phyloP scores from a whole-genome alignment of 2,797 vertebrate genomes.

The Acanthurus leucopareius region DNA sequence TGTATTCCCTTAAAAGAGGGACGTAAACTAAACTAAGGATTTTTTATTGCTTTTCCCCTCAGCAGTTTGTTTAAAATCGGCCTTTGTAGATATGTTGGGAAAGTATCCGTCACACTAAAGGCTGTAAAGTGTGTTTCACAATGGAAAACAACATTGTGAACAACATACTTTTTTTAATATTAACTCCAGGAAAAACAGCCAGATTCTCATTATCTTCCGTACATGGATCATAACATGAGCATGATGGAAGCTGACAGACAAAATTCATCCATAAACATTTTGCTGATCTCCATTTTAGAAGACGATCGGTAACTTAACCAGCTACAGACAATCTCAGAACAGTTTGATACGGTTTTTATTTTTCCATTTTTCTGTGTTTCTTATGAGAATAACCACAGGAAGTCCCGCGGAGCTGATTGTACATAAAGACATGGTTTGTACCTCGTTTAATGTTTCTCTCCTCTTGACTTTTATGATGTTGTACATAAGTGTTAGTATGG shows the following conservation, averaged over 20 bases:
- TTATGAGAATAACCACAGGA: slow-evolving; percentile 56
- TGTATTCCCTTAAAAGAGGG: slow-evolving; percentile 56
- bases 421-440: slow-evolving; percentile 83
- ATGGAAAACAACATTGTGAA: background rate
- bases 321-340: slow-evolving; percentile 82
- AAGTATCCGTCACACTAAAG: slow-evolving; percentile 30
- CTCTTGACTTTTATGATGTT: slow-evolving; percentile 84
- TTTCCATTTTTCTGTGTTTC: slow-evolving; percentile 81
- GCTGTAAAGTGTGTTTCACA: slow-evolving; percentile 21
- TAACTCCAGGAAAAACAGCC: slow-evolving; percentile 2
- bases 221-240: background rate
- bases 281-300: slow-evolving; percentile 52
- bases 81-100: slow-evolving; percentile 28
- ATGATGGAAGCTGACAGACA: slow-evolving; percentile 14
- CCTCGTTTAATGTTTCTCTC: slow-evolving; percentile 80
- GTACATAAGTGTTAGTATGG: slow-evolving; percentile 87
- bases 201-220: slow-evolving; percentile 14
- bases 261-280: slow-evolving; percentile 14
- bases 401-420: slow-evolving; percentile 74
- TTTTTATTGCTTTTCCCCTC: slow-evolving; percentile 46
- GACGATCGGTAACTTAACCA: slow-evolving; percentile 69
- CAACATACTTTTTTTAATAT: slow-evolving; percentile 4
- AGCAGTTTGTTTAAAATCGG: slow-evolving; percentile 41
- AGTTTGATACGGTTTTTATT: slow-evolving; percentile 82
- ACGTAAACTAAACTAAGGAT: slow-evolving; percentile 20